Base-by-base conservation (phyloP, 2,113 vertebrate species). In the Scartelaos histophorus region DNA sequence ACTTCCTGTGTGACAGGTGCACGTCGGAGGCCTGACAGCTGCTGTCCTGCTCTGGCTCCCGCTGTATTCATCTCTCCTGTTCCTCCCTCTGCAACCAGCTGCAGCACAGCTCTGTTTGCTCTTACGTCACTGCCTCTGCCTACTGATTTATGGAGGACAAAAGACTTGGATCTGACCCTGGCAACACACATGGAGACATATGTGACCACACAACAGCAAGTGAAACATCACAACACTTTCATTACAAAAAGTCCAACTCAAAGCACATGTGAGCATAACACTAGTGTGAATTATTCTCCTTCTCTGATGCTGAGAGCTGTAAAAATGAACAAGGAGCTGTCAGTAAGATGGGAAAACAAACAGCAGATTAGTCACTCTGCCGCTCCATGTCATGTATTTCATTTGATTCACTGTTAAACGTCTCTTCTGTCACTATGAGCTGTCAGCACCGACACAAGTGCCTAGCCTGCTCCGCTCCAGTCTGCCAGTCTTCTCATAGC, bases 1-100 rank as follows among this genome's bases (percentile, higher is more conserved):
- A 84, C 92, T 94, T 94, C 93, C 93, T 93, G 92, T 90, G 86
- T 93, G 92, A 93, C 93, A 94, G 93, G 93, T 94, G 93, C 87
- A 87, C 80, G 69, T 84, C 78, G 87, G 83, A 87, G 89, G 85
- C 88, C 91, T 88, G 89, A 92, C 93, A 94, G 92, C 93, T 94
- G 93, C 90, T 89, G 83, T 89, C 90, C 89, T 88, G 82, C 68
- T 79, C 84, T 86, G 84, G 65, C 82, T 79, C 69, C 73, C 79
- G 82, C 70, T 83, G 83, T 78, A 67, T 82, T 65, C 73, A 75
- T 84, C 81, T 83, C 84, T 85, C 69, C 79, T 69, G 66, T 73
- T 86, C 82, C 75, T 85, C 85, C 75, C 79, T 81, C 86, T 82
- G 72, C 57, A 85, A 81, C 89, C 93, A 94, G 91, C 92, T 94